phyloP scores from a whole-genome alignment of 2,113 vertebrate genomes.

The Isichthys henryi region DNA sequence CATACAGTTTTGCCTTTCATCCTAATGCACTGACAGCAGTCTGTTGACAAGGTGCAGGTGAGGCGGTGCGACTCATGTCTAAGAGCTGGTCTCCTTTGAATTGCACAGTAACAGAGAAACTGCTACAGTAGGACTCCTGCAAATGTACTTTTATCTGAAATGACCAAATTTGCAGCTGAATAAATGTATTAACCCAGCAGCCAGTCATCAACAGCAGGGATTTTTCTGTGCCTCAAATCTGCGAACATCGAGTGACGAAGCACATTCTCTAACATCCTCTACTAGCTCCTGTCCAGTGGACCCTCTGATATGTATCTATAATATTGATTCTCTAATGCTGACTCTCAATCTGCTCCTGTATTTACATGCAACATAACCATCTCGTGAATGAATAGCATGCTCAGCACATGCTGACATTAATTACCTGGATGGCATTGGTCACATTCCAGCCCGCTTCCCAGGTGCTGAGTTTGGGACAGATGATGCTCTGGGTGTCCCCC shows the following conservation, averaged over 20 bases:
- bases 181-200: background rate
- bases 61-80: background rate
- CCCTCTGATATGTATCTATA: background rate
- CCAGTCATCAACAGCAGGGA: background rate
- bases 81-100: constrained; percentile 2
- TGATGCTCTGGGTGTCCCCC: constrained; percentile 24
- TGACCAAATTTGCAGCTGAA: background rate
- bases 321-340: background rate
- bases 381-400: background rate
- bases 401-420: background rate
- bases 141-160: background rate
- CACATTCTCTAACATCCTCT: background rate
- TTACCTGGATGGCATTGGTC: constrained; percentile 67
- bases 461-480: constrained; percentile 51
- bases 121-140: background rate
- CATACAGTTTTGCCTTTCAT: constrained; percentile 1
- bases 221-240: background rate
- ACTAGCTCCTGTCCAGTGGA: background rate
- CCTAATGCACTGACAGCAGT: background rate
- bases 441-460: constrained; percentile 75
- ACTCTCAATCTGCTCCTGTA: background rate
- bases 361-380: background rate
- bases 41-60: background rate
- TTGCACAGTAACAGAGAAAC: background rate
- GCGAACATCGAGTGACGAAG: background rate